Percentiles rank a stretch among this genome's conserved stretches.
These are phyloP conservation scores for Sarcophaga bullata DNA, from an alignment of 1,140 invertebrate species.

Conservation along the genomic window DNA sequence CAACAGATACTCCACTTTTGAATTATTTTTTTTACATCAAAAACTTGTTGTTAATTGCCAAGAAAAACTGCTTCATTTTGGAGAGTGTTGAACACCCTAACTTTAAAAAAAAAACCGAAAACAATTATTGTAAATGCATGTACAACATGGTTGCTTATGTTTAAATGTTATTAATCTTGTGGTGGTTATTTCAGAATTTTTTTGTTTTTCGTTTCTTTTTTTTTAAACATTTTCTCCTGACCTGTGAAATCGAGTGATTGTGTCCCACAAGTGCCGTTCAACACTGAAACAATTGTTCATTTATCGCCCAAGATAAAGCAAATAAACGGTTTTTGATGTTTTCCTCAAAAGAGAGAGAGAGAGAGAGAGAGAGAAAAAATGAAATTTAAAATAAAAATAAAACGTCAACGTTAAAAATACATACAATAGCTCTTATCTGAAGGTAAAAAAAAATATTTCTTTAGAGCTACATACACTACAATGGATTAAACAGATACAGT, in stretches of 20 bases:
- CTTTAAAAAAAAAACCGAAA: background rate
- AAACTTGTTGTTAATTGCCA: background rate
- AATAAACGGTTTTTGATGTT: constrained; percentile 17
- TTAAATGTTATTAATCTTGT: background rate
- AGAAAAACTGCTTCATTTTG: no score
- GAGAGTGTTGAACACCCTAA: no score
- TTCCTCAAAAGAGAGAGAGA: background rate
- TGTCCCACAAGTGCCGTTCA: constrained; percentile 35
- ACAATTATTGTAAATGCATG: constrained; percentile 2
- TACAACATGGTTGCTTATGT: background rate
- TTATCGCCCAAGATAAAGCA: constrained; percentile 35
- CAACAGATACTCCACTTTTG: no score
- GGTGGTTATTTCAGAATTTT: background rate
- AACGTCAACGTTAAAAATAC: no score
- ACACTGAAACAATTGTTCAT: constrained; percentile 36
- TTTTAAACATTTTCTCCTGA: background rate
- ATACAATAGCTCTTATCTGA: no score
- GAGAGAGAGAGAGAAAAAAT: no score
- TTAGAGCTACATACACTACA: no score
- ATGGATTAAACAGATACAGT: no score
- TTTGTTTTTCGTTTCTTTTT: no score
- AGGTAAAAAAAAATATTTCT: no score
- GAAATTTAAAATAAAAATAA: no score
- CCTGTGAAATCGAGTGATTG: constrained; percentile 7
- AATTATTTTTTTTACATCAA: no score